Percentiles rank a stretch among this genome's conserved stretches.
These are phyloP conservation scores for Tauraco erythrolophus DNA, from an alignment of 2,113 vertebrate genomes.

Conservation along the genomic window DNA sequence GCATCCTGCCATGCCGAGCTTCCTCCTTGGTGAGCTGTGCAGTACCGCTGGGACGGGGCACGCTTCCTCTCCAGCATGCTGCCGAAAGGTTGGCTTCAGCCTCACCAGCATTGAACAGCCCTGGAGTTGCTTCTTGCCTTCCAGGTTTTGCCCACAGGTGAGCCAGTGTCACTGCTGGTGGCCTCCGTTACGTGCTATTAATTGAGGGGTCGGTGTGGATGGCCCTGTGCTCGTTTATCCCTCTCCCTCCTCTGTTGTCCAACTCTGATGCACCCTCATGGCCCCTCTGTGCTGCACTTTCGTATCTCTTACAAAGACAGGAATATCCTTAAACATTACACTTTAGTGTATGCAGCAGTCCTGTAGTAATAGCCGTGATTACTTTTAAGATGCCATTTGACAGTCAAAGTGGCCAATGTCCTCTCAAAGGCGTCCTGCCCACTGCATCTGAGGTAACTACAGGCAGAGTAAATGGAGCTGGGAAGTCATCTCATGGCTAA, in stretches of 20 bases:
- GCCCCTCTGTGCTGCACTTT: not conserved
- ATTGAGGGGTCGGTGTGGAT: not conserved
- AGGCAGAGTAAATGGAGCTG: not conserved
- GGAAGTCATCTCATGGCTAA: not conserved
- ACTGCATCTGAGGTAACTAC: not conserved
- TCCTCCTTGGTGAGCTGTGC: not conserved
- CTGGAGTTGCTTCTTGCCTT: not conserved
- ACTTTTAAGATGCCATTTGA: not conserved
- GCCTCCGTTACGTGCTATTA: fast-evolving
- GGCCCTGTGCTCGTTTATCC: not conserved
- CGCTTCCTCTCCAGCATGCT: not conserved
- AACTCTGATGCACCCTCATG: not conserved
- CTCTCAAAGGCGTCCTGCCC: not conserved
- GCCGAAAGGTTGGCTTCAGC: not conserved
- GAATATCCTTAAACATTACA: not conserved
- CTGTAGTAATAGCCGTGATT: not conserved
- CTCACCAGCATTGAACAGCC: not conserved
- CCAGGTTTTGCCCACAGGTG: not conserved
- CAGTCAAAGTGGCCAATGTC: not conserved
- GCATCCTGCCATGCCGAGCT: not conserved
- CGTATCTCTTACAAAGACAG: not conserved
- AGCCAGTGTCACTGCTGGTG: not conserved
- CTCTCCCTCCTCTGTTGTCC: not conserved
- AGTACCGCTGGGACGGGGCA: not conserved
- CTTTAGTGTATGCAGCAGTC: not conserved